A percentile compares a stretch with the other conserved stretches of the same genome.
Conservation (phyloP, 2,888 invertebrate species). For the Dermolepida albohirtum region DNA sequence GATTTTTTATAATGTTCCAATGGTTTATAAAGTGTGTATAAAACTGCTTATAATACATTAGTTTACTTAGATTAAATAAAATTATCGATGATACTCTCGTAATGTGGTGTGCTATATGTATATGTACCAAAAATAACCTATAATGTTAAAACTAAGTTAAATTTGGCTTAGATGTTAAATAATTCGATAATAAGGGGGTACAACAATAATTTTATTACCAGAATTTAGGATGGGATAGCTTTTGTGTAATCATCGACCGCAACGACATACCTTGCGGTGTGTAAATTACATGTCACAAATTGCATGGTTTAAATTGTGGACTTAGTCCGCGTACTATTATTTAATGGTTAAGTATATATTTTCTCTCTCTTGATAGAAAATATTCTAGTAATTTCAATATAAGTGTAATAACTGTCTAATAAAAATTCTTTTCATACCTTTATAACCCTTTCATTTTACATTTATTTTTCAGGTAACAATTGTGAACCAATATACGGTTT, state of each 20-base stretch:
- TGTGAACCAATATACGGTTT: too few relatives aligned
- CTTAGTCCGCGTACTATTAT: not conserved
- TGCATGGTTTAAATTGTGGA: not conserved
- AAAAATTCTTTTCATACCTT: not conserved
- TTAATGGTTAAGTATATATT: too few relatives aligned
- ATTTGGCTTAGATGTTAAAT: conserved; percentile 32
- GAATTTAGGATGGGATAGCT: conserved; percentile 24
- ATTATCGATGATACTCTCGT: too few relatives aligned
- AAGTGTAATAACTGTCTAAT: not conserved
- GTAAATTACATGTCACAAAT: conserved; percentile 12
- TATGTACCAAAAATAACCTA: not conserved
- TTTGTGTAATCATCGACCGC: not conserved
- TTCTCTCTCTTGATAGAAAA: too few relatives aligned
- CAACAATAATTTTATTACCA: conserved; percentile 46
- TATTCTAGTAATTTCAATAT: too few relatives aligned
- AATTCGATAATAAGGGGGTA: conserved; percentile 44
- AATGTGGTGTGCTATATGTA: too few relatives aligned
- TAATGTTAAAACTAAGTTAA: not conserved
- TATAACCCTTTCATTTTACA: not conserved
- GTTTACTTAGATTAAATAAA: too few relatives aligned
- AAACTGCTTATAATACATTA: too few relatives aligned
- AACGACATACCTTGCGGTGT: conserved; percentile 1
- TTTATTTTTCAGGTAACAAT: too few relatives aligned
- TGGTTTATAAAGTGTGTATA: too few relatives aligned
- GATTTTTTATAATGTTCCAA: too few relatives aligned